phyloP scores from a whole-genome alignment of 2,888 invertebrate genomes.

The Axea sp. region DNA sequence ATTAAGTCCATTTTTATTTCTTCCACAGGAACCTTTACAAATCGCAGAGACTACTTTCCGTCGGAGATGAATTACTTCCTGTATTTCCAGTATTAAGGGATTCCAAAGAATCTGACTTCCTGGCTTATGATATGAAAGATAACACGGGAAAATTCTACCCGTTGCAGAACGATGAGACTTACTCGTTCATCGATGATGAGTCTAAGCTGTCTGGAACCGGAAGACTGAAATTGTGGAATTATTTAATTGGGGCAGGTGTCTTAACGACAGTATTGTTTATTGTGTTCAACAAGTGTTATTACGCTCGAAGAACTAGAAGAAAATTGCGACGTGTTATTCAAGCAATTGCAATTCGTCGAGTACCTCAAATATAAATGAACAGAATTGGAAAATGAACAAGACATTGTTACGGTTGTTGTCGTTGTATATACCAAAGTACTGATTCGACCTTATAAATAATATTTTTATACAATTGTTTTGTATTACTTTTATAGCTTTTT shows the following conservation, averaged over 20 bases:
- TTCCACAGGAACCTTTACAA: conserved; percentile 85
- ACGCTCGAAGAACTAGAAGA: conserved; percentile 73
- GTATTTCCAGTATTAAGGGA: conserved; percentile 38
- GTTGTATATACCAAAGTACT: conserved; percentile 49
- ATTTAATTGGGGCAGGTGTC: conserved; percentile 64
- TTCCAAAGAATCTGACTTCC: conserved; percentile 6
- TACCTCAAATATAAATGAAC: conserved; percentile 73
- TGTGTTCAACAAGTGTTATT: conserved; percentile 72
- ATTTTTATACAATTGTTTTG: too few relatives aligned
- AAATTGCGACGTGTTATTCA: conserved; percentile 77
- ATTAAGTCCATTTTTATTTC: not conserved
- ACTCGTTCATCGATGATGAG: conserved; percentile 7
- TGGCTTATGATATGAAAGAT: conserved; percentile 9
- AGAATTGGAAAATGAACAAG: too few relatives aligned
- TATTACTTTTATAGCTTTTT: too few relatives aligned
- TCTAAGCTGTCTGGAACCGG: not conserved
- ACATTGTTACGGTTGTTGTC: conserved; percentile 18
- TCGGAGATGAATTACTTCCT: conserved; percentile 82
- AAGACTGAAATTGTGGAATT: conserved; percentile 67
- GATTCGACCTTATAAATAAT: too few relatives aligned
- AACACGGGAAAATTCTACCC: not conserved
- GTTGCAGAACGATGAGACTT: conserved; percentile 12
- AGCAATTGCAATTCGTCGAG: conserved; percentile 75
- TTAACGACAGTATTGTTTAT: conserved; percentile 67
- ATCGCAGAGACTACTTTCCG: conserved; percentile 86